Base-by-base conservation (phyloP, 2,888 invertebrate species). In the Antheraea assamensis region DNA sequence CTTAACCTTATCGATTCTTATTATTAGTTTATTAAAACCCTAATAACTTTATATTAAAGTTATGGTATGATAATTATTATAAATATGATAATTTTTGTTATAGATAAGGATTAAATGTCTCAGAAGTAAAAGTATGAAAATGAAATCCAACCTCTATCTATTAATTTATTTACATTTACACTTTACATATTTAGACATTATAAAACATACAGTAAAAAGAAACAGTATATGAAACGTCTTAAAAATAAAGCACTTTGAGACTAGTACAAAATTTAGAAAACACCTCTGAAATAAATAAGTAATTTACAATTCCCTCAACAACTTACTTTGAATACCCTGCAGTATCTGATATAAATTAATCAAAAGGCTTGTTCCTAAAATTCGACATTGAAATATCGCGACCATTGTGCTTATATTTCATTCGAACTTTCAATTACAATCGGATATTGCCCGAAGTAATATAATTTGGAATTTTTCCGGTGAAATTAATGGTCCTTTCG, bases 401-500 rank as follows among this genome's bases (percentile, higher is more conserved):
- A 72, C 73, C 75, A 71, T 35, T 24, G 52, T 72, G 77, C 76
- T 76, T 76, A 81, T 80, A 83, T 83, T 85, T 83, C 78, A 83
- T 77, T 74, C 75, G 52, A 77, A 82, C 77, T 81, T 84, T 82
- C 83, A 85, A 85, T 87, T 84, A 85, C 82, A 84, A 82, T 83
- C 81, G 80, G 79, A 83, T 85, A 85, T 82, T 80, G 82, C 77
- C 79, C 77, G 73, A 80, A 85, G 81, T 83, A 86, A 86, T 82
- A 83, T 85, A 85, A 86, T 85, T 86, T 83, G 79, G 80, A 82
- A 77, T 84, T 86, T 86, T 85, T 80, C 78, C 77, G 75, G 76
- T 78, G 77, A 78, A 82, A 85, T 84, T 82, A 85, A 87, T 87
- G 84, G 85, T 82, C 83, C 85, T 86, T 84, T 83, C 79, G 76